These are phyloP conservation scores for Motacilla tschutschensis DNA, from an alignment of 2,113 vertebrate species.

Conservation along the genomic window DNA sequence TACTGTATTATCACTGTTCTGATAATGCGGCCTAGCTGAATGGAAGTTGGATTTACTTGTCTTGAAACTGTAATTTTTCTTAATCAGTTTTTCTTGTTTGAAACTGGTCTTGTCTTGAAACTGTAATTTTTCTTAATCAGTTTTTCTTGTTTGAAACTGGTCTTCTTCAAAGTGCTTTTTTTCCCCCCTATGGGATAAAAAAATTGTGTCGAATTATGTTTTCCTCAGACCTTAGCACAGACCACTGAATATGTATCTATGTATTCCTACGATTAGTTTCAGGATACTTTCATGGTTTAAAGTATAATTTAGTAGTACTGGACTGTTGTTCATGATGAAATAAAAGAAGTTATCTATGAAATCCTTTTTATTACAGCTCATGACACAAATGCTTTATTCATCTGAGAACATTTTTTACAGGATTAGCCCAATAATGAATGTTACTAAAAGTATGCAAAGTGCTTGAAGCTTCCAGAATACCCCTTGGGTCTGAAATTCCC, in stretches of 20 bases:
- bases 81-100: not conserved
- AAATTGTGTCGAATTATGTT: not conserved
- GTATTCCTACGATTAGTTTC: not conserved
- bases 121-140: not conserved
- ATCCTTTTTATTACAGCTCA: not conserved
- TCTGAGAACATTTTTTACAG: not conserved
- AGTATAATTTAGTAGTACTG: not conserved
- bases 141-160: not conserved
- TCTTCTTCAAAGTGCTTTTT: not conserved
- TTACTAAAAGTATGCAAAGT: not conserved
- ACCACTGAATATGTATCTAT: not conserved
- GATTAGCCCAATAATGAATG: not conserved
- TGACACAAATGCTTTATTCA: not conserved
- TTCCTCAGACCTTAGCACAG: not conserved
- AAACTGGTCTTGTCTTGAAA: not conserved
- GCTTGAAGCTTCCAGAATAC: not conserved
- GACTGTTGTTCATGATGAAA: not conserved
- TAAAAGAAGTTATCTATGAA: not conserved
- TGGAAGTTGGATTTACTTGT: not conserved
- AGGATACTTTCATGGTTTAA: not conserved
- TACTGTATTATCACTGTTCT: not conserved
- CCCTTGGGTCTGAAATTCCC: not conserved
- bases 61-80: not conserved
- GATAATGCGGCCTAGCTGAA: not conserved
- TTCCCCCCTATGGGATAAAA: accelerated